phyloP scores from a whole-genome alignment of 2,888 invertebrate species.

The Pemphredon lugubris region DNA sequence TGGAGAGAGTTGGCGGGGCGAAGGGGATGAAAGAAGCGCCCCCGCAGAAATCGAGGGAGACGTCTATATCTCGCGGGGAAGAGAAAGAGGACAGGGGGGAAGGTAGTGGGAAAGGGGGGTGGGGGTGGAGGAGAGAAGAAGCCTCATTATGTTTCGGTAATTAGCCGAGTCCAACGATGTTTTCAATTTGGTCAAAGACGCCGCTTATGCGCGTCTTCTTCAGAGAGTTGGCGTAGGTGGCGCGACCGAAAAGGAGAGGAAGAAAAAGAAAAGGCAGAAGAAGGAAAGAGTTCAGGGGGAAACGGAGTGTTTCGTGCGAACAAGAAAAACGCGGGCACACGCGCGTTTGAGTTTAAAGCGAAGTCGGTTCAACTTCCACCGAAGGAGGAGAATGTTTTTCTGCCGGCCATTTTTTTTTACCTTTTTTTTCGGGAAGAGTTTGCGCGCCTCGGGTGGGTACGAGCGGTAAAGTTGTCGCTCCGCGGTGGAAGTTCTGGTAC shows the following conservation, averaged over 20 bases:
- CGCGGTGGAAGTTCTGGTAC: too few species aligned
- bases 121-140: slow-evolving; percentile 52
- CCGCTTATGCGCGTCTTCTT: slow-evolving; percentile 44
- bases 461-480: too few species aligned
- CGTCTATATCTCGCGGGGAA: slow-evolving; percentile 40
- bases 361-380: not conserved
- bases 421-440: too few species aligned
- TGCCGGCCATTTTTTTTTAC: not conserved
- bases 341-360: not conserved
- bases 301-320: not conserved
- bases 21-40: slow-evolving; percentile 40
- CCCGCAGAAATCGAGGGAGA: slow-evolving; percentile 31
- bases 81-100: too few species aligned
- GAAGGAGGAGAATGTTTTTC: not conserved
- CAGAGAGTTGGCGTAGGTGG: slow-evolving; percentile 2
- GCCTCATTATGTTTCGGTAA: slow-evolving; percentile 80
- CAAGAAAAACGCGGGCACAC: slow-evolving; percentile 3
- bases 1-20: slow-evolving; percentile 77
- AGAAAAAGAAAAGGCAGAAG: not conserved
- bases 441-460: too few species aligned
- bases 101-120: too few species aligned
- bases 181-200: slow-evolving; percentile 77
- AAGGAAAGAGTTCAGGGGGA: slow-evolving; percentile 10
- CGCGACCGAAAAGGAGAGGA: slow-evolving; percentile 1
- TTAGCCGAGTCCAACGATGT: slow-evolving; percentile 80